These are phyloP conservation scores for Craterocephalus amniculus DNA, from an alignment of 2,797 vertebrate species.

Conservation along the genomic window DNA sequence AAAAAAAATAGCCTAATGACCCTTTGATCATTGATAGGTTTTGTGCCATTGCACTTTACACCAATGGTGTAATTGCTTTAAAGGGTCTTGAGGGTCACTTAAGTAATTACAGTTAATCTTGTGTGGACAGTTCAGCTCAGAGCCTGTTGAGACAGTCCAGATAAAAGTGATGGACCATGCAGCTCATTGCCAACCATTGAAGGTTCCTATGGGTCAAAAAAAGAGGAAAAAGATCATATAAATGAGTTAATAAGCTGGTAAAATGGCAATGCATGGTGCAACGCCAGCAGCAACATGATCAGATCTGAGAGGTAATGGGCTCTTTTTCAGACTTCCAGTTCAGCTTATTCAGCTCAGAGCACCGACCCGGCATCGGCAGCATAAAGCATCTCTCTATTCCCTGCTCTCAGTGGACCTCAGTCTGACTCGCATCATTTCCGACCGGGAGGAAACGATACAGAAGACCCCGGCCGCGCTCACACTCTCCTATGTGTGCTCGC, in stretches of 20 bases:
- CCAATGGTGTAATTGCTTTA: background rate
- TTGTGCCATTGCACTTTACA: background rate
- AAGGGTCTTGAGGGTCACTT: background rate
- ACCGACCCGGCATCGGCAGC: conserved; percentile 30
- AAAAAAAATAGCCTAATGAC: no score
- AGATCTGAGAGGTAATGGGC: conserved; percentile 37
- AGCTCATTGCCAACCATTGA: no score
- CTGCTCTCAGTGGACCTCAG: no score
- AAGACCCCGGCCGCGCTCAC: conserved; percentile 38
- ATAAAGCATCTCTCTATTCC: conserved; percentile 67
- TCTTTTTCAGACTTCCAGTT: conserved; percentile 39
- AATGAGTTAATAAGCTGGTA: background rate
- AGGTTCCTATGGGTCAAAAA: background rate
- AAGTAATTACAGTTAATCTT: background rate
- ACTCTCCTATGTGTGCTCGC: conserved; percentile 14
- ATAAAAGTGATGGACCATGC: background rate
- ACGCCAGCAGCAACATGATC: conserved; percentile 22
- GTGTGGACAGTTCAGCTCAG: background rate
- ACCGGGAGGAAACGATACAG: conserved; percentile 35
- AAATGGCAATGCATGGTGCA: background rate
- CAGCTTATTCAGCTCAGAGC: conserved; percentile 41
- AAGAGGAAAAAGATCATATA: background rate
- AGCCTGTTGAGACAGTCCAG: background rate
- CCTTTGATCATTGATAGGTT: background rate
- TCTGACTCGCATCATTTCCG: conserved; percentile 47